Base-by-base conservation (phyloP, 2,797 vertebrate genomes). In the Lerista edwardsae region DNA sequence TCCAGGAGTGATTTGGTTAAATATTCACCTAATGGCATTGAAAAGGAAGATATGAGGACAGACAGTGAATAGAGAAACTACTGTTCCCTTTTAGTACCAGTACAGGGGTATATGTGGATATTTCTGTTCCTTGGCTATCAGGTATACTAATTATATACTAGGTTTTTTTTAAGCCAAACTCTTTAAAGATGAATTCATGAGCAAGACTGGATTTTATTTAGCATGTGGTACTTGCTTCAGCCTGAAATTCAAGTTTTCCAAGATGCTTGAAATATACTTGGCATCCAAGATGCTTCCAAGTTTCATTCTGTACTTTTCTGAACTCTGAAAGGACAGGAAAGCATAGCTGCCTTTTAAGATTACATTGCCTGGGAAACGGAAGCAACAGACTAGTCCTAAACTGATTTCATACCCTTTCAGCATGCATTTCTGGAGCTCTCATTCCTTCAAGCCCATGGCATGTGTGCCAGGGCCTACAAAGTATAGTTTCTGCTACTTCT, bases 21-120 rank as follows among this genome's bases (percentile, higher is more conserved):
- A 36, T 51, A 62, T 81, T 57, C 12, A 21, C 75, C 67, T 75
- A 57, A 8, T 59, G 36, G n/a, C 19, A 69, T 67, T 80, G 71
- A 75, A 85, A 31, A 80, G 80, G 71, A 39, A 67, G 67, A 57
- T n/a, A 39, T 21, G 78, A 61, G 67, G 44, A 27, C 76, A 79
- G 36, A n/a, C 61, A 67, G 41, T 51, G 55, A 77, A 9, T 44
- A 75, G 68, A 64, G 61, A 75, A 14, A 44, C 51, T 51, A 41
- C 19, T 74, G 29, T 67, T 29, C 62, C 9, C 3, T 25, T 59
- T 29, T 67, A n/a, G 15, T 65, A 29, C 9, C 44, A 73, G 34
- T 67, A 51, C n/a, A 55, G 55, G 25, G 3, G 25, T 4, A 19
- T 23, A 57, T n/a, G 65, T 82, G 21, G 36, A 57, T 55, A 11